Conservation (phyloP, 2,888 invertebrate species). For the Metacarcinus magister region DNA sequence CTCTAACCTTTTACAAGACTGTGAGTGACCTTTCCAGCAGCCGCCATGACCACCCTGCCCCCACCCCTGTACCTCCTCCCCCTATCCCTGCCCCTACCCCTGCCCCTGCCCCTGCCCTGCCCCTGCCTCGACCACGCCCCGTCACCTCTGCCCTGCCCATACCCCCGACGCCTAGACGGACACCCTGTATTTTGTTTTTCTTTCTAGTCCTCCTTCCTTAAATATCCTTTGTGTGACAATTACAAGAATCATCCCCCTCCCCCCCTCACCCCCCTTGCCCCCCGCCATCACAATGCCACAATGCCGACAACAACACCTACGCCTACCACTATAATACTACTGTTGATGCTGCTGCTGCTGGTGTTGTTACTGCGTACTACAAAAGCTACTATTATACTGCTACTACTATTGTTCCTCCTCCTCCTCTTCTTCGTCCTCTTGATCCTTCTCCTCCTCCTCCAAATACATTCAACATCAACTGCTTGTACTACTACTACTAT, state of each 20-base stretch:
- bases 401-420: background rate
- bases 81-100: background rate
- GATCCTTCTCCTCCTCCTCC: background rate
- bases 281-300: background rate
- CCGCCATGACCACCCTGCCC: constrained; percentile 37
- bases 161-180: background rate
- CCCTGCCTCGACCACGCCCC: background rate
- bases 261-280: background rate
- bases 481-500: background rate
- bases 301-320: background rate
- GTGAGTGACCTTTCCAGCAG: background rate
- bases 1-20: background rate
- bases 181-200: background rate
- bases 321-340: background rate
- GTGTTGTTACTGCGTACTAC: background rate
- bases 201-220: background rate
- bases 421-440: background rate
- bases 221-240: background rate
- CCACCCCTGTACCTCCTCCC: background rate
- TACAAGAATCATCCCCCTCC: background rate
- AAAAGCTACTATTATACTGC: background rate
- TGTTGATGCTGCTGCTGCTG: background rate
- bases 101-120: background rate
- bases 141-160: constrained; percentile 1
- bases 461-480: background rate